phyloP scores from a whole-genome alignment of 2,113 vertebrate genomes.

The Crotalus horridus region DNA sequence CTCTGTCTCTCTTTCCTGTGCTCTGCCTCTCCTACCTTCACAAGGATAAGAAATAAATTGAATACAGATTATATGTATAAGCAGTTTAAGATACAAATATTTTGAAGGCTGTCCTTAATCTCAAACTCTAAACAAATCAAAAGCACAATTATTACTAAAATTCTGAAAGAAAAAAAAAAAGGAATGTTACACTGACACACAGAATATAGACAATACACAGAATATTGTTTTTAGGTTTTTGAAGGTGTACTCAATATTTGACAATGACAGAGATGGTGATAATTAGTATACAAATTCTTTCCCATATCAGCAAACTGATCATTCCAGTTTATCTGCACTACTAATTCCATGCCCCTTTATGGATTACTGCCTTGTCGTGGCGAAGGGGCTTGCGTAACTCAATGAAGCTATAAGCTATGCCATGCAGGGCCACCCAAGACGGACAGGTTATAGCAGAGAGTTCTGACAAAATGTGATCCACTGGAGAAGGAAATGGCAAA shows the following conservation, averaged over 20 bases:
- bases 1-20: neutral
- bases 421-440: too few species aligned
- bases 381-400: too few species aligned
- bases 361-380: too few species aligned
- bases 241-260: neutral
- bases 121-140: neutral
- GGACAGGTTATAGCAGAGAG: too few species aligned
- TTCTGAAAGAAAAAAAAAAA: neutral
- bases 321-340: neutral
- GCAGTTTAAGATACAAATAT: slow-evolving; percentile 47
- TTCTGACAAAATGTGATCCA: too few species aligned
- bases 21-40: slow-evolving; percentile 19
- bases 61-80: slow-evolving; percentile 57
- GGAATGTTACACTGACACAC: slow-evolving; percentile 6
- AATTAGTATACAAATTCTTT: neutral
- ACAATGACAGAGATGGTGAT: neutral
- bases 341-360: neutral
- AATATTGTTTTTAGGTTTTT: slow-evolving; percentile 12
- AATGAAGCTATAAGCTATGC: too few species aligned
- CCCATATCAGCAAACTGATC: too few species aligned
- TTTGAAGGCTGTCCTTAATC: neutral
- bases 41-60: slow-evolving; percentile 66
- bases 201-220: slow-evolving; percentile 13
- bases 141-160: slow-evolving; percentile 5
- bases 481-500: too few species aligned